Conservation (phyloP, 2,888 invertebrate species). For the Eupithecia tripunctaria region DNA sequence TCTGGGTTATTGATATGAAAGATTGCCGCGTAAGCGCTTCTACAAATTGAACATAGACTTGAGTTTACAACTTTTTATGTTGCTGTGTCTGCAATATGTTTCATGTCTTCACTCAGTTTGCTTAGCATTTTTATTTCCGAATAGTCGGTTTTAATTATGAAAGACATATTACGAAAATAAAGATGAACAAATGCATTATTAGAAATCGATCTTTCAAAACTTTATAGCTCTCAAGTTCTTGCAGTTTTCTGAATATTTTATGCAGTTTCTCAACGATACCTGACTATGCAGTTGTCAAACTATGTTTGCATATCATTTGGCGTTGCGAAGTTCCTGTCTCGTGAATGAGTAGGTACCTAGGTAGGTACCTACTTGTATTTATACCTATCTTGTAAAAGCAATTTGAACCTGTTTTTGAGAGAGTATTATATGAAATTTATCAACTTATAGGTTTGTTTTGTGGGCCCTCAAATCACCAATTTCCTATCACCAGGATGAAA, state of each 20-base stretch:
- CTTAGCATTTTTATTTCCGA: background rate
- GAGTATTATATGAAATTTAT: background rate
- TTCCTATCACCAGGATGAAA: background rate
- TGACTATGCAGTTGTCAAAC: constrained; percentile 13
- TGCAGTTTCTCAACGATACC: constrained; percentile 11
- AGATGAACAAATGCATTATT: background rate
- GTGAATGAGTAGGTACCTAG: background rate
- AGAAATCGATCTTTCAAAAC: background rate
- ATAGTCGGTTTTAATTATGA: background rate
- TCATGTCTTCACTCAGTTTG: background rate
- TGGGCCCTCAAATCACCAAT: background rate
- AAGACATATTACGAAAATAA: background rate
- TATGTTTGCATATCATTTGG: constrained; percentile 19
- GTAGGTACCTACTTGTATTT: too few species aligned
- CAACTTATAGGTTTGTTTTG: background rate
- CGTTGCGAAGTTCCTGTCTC: constrained; percentile 4
- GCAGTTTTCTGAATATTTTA: constrained; percentile 12
- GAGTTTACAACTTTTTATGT: constrained; percentile 17
- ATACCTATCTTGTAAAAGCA: constrained; percentile 5
- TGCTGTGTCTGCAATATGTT: background rate
- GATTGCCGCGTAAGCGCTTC: constrained; percentile 29
- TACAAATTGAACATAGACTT: constrained; percentile 29
- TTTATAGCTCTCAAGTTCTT: background rate
- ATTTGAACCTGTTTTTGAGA: background rate
- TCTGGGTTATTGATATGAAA: constrained; percentile 31